These are phyloP conservation scores for Xestia c-nigrum DNA, from an alignment of 2,888 invertebrate species.

Conservation along the genomic window DNA sequence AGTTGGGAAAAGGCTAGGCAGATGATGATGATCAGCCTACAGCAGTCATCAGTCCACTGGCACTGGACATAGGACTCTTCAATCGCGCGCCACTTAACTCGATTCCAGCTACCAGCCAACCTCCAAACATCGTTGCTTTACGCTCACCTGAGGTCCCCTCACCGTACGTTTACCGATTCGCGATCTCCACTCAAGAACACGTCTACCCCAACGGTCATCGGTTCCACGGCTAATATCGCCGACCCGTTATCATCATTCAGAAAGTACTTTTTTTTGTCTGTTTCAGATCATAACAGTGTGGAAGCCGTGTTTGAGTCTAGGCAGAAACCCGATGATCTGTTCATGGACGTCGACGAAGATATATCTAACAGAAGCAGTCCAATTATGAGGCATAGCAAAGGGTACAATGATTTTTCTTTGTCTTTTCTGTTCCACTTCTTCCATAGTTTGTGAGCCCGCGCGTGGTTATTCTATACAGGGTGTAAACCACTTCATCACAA, in stretches of 20 bases:
- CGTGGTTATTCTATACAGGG: neutral
- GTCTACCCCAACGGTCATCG: neutral
- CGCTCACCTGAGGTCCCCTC: too few relatives aligned
- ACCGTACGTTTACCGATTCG: neutral
- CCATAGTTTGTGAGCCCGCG: neutral
- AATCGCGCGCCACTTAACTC: neutral
- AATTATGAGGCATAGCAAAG: constrained; percentile 71
- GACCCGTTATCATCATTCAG: neutral
- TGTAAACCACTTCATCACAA: too few relatives aligned
- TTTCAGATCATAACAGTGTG: constrained; percentile 76
- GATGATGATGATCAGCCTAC: too few relatives aligned
- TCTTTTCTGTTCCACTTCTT: neutral
- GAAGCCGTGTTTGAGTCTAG: constrained; percentile 76
- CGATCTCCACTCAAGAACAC: neutral
- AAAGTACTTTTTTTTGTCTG: constrained; percentile 22
- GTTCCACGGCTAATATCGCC: neutral
- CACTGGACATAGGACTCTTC: neutral
- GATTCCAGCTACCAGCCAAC: neutral
- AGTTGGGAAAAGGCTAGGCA: too few relatives aligned
- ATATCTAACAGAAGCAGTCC: constrained; percentile 83
- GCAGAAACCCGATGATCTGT: constrained; percentile 77
- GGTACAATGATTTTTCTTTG: constrained; percentile 65
- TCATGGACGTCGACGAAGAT: constrained; percentile 80
- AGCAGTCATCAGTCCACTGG: neutral
- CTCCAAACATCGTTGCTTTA: neutral